phyloP scores from a whole-genome alignment of 2,888 invertebrate genomes.

The Oscheius sp. region DNA sequence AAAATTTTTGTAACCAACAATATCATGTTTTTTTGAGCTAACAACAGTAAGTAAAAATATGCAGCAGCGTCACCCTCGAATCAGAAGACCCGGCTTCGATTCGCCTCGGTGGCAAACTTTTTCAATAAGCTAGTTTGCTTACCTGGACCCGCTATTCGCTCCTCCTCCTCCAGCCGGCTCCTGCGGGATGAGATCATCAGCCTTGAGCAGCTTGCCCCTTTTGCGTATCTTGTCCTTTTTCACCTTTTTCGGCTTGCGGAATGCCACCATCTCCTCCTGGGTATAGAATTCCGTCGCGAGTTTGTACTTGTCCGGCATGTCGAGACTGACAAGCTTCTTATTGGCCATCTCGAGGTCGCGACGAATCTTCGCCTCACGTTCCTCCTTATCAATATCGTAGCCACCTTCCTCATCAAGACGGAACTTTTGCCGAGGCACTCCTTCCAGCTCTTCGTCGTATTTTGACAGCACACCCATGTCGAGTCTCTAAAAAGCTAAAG shows the following conservation, averaged over 20 bases:
- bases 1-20: too few species aligned
- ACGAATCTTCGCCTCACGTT: slow-evolving; percentile 45
- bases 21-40: too few species aligned
- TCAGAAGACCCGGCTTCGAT: too few species aligned
- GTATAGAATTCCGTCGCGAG: slow-evolving; percentile 91
- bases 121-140: not conserved
- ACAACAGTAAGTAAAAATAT: too few species aligned
- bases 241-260: slow-evolving; percentile 72
- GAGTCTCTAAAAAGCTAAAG: too few species aligned
- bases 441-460: slow-evolving; percentile 93
- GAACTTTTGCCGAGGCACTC: slow-evolving; percentile 72
- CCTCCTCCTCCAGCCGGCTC: slow-evolving; percentile 56
- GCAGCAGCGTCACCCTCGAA: too few species aligned
- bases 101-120: not conserved
- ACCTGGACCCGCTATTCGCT: slow-evolving; percentile 45
- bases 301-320: slow-evolving; percentile 72
- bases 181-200: slow-evolving; percentile 66
- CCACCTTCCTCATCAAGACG: slow-evolving; percentile 64
- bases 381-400: slow-evolving; percentile 63
- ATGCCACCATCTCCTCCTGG: slow-evolving; percentile 81
- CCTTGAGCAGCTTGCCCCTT: slow-evolving; percentile 65
- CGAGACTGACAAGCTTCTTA: slow-evolving; percentile 80
- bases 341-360: slow-evolving; percentile 59
- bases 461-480: slow-evolving; percentile 81
- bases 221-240: slow-evolving; percentile 58